Conservation (phyloP, 2,888 invertebrate genomes). For the Fragum sueziense region DNA sequence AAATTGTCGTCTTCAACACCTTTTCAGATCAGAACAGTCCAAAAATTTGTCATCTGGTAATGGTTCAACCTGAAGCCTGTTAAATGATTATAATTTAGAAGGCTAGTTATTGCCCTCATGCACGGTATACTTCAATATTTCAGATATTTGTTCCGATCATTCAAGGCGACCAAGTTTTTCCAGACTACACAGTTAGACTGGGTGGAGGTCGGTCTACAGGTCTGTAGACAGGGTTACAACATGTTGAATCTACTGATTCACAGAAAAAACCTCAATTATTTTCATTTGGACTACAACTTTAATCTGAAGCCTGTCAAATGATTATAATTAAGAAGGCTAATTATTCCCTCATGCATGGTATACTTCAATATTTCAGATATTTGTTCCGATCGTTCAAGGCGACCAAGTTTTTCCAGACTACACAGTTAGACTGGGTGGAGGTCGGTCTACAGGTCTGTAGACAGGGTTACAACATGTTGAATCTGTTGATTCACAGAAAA, state of each 20-base stretch:
- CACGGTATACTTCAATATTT: no score
- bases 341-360: no score
- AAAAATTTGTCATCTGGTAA: no score
- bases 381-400: constrained; percentile 99
- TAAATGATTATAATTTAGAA: no score
- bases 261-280: constrained; percentile 99
- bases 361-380: constrained; percentile 88
- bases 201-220: constrained; percentile 99
- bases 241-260: constrained; percentile 99
- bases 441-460: constrained; percentile 98
- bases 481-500: constrained; percentile 98
- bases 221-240: constrained; percentile 99
- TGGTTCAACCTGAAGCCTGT: no score
- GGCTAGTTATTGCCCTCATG: no score
- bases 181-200: constrained; percentile 99
- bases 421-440: constrained; percentile 99
- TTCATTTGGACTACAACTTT: constrained; percentile 99
- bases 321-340: no score
- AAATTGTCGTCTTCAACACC: no score
- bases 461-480: constrained; percentile 99
- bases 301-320: constrained; percentile 99
- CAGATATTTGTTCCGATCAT: constrained; percentile 97
- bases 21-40: no score
- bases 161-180: constrained; percentile 99
- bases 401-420: constrained; percentile 99